Base-by-base conservation (phyloP, 2,113 vertebrate species). In the Cheirogaleus medius region DNA sequence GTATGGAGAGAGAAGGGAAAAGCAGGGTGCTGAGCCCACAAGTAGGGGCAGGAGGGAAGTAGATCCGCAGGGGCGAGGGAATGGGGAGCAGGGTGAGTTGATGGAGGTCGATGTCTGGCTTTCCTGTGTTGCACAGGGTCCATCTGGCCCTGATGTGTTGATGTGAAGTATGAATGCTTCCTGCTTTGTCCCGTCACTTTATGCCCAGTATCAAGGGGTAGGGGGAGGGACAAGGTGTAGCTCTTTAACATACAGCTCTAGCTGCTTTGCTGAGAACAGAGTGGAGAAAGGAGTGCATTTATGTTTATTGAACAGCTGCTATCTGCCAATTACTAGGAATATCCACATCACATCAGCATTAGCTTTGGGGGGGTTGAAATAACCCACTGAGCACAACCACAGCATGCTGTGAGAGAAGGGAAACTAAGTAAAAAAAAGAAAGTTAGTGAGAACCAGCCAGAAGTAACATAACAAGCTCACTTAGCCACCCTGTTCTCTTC, bases 241-340 rank as follows among this genome's bases (percentile, higher is more conserved):
- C 87, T 76, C 68, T 83, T 86, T 77, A 68, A 74, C 52, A 81
- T 71, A 39, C 34, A 49, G 54, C 73, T 91, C 63, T 90, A 64
- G 63, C 60, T 81, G 84, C 27, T 85, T 95, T 92, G 58, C 69
- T 92, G 77, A 88, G 58, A 95, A 82, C 44, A 54, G 66, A 81
- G 27, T 21, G 80, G 52, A 87, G 49, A 34, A 29, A 92, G n/a
- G n/a, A 27, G 68, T 81, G 52, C 77, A 64, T 49, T 92, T 52
- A 47, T n/a, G 21, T 87, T 90, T 90, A 81, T 47, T 94, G 90
- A 95, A 56, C 68, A 91, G 68, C 90, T 96, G 80, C 78, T 93
- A 47, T 84, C 68, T 74, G 58, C 77, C 47, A 69, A 52, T 94
- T 98, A 90, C 39, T 60, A 90, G 37, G 68, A 78, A 74, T 69